Evolutionary conservation across 2,797 vertebrate species (phyloP), one percentile per base, ranked within the genome.

Genomic region (Etheostoma nigrum): DNA sequence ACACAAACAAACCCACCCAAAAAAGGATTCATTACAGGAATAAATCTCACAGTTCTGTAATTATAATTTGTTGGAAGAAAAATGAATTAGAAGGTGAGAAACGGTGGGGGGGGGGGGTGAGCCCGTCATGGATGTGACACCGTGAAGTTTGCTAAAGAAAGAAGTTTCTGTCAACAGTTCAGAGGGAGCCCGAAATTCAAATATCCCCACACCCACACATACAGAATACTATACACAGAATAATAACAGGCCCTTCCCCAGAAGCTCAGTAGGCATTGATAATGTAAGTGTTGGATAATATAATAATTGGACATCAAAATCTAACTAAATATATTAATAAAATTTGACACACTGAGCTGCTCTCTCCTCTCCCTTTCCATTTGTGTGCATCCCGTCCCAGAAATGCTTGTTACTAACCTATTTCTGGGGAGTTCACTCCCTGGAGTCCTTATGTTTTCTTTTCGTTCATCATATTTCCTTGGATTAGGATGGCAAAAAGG

Each of bases 41-140:
- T 73, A 80, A 82, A 84, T 86, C 79, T 87, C 76, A 81, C 64
- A 76, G 69, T 60, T 66, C 69, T 21, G 14, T 73, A 86, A 87
- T 88, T 82, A 82, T 65, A 86, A 85, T 45, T 68, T 81, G 74
- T 74, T 42, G 71, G 71, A 74, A 85, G 78, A 53, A 88, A 88
- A 83, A 88, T 77, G 19, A 86, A 82, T 79, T 67, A 76, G 53
- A 48, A 71, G 59, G 72, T 66, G 67, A 66, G 74, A 60, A 72
- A 71, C 2, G n/a, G n/a, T n/a, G n/a, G n/a, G n/a, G n/a, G n/a
- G n/a, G n/a, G 19, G 42, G 42, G 55, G 70, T 67, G 58, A 72
- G 58, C 13, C 23, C 21, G 49, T n/a, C 7, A 48, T 72, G 36
- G 52, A 67, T 52, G 72, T 68, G 71, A 78, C 21, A 23, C 10